Evolutionary conservation across 2,888 invertebrate genomes (phyloP).

Genomic region (Torymus aiolomorphi): DNA sequence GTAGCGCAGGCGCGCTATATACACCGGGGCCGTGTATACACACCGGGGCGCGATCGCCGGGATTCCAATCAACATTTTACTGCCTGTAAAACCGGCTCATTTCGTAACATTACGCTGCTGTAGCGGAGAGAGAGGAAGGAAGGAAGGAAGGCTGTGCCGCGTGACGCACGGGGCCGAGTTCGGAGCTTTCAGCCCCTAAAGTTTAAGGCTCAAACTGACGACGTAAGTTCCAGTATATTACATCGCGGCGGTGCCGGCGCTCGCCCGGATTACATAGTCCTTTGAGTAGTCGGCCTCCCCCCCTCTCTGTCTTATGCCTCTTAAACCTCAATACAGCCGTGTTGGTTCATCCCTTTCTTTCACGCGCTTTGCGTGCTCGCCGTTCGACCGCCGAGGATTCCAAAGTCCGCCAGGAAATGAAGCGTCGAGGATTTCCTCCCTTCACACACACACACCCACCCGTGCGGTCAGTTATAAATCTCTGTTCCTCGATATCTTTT

Average conservation of each 20-base stretch:
- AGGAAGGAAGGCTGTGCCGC: too few relatives aligned
- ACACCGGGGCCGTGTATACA: background rate
- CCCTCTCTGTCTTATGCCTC: slow-evolving; percentile 14
- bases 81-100: slow-evolving; percentile 70
- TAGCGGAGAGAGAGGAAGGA: slow-evolving; percentile 30
- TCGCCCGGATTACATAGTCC: slow-evolving; percentile 58
- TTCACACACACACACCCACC: too few relatives aligned
- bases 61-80: slow-evolving; percentile 73
- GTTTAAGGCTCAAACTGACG: slow-evolving; percentile 55
- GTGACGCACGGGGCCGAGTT: too few relatives aligned
- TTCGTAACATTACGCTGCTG: slow-evolving; percentile 67
- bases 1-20: background rate
- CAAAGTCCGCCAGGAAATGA: slow-evolving; percentile 31
- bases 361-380: background rate
- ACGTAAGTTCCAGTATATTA: slow-evolving; percentile 64
- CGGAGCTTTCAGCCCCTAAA: slow-evolving; percentile 63
- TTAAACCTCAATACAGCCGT: slow-evolving; percentile 25
- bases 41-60: slow-evolving; percentile 63
- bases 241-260: slow-evolving; percentile 59
- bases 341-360: slow-evolving; percentile 22
- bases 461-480: slow-evolving; percentile 25
- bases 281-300: slow-evolving; percentile 28
- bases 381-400: slow-evolving; percentile 14
- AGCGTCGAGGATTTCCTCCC: slow-evolving; percentile 6
- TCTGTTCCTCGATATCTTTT: background rate